Evolutionary conservation across 2,888 invertebrate genomes (phyloP), one percentile per base, ranked within the genome.

Genomic region (Polylopha cassiicola): DNA sequence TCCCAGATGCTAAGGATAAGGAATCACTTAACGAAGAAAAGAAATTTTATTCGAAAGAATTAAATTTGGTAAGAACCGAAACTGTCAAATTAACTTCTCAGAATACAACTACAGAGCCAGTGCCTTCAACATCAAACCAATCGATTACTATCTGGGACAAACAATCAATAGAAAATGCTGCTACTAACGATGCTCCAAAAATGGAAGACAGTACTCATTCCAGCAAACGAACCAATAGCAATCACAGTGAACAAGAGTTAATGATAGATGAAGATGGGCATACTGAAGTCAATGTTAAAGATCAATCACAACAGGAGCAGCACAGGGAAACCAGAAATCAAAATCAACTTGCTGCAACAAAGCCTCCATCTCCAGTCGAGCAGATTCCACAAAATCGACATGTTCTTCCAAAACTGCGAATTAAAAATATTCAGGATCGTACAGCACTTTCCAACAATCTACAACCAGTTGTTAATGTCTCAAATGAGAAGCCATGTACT

Each of bases 301-400:
- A 26, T 26, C 26, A 26, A 7, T 26, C 26, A 7, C 26, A 26
- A 26, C 26, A 26, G 11, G 26, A 26, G 26, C 26, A 26, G 26
- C 26, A 3, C 26, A 26, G 11, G 26, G 26, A 26, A 26, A 26
- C 9, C 26, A 11, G 13, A 26, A 26, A 11, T 7, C 26, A 26
- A 26, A 26, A 26, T 26, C 26, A 26, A 26, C 26, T 26, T 26
- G 26, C 26, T 26, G 11, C 26, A 26, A 9, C 26, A 26, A 26
- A 10, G 7, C 7, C 11, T 26, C 26, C 26, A 26, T 26, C 26
- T 26, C 4, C 26, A 26, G 7, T 26, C 26, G 26, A 26, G 26
- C 26, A 26, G 26, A 26, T 7, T 26, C 26, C 26, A 10, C 26
- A 26, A 26, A 26, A 11, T 26, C 26, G 7, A 26, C 13, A 26